These are phyloP conservation scores for Leptothorax acervorum DNA, from an alignment of 2,888 invertebrate species.

Conservation along the genomic window DNA sequence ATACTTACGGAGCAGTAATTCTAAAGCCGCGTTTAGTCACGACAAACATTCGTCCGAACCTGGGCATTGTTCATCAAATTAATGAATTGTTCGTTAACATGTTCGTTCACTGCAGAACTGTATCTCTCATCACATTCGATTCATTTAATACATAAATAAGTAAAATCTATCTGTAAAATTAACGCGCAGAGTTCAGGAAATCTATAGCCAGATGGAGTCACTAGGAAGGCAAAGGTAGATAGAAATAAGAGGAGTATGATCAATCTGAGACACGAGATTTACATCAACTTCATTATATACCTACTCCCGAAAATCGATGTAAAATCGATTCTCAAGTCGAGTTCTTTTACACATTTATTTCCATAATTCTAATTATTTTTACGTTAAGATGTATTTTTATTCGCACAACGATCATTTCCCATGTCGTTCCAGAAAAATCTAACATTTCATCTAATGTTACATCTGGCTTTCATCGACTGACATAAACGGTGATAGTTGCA, in stretches of 20 bases:
- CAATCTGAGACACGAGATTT: background rate
- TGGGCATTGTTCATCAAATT: background rate
- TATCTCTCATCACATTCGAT: background rate
- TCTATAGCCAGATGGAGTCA: slow-evolving; percentile 20
- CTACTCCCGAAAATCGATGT: background rate
- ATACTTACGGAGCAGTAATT: background rate
- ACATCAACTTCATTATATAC: background rate
- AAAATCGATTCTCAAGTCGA: background rate
- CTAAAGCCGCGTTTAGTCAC: background rate
- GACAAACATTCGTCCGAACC: background rate
- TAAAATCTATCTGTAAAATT: slow-evolving; percentile 11
- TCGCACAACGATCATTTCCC: background rate
- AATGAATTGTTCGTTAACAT: background rate
- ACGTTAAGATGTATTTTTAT: background rate
- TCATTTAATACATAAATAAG: background rate
- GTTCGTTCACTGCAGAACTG: too few species aligned
- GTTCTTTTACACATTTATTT: background rate
- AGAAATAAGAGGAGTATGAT: background rate
- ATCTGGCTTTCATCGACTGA: background rate
- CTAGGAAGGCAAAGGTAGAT: background rate
- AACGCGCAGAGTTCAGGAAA: background rate
- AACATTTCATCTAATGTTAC: background rate
- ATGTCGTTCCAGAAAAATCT: background rate
- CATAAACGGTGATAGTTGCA: slow-evolving; percentile 27
- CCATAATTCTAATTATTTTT: background rate